Evolutionary conservation across 2,797 vertebrate genomes (phyloP), one percentile per base, ranked within the genome.

Genomic region (Eleutherodactylus coqui): DNA sequence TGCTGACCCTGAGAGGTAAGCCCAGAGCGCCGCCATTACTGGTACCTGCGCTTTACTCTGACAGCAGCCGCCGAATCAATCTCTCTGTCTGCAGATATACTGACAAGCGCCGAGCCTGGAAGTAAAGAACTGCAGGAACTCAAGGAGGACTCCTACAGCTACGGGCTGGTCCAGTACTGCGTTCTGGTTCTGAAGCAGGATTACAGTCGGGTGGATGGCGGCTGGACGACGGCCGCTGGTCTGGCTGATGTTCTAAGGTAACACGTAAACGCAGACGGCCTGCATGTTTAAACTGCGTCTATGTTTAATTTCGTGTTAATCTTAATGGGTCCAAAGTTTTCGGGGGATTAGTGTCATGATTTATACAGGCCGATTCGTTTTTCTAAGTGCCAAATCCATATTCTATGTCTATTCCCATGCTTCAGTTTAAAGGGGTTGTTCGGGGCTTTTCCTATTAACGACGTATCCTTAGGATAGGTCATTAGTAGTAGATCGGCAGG

Each of bases 181-280:
- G 16, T 94, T 55, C 88, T 95, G 89, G 89, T 95, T 43, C 92
- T 95, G 82, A 91, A 84, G 86, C 92, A 90, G 89, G 94, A 95
- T 83, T 93, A 89, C 87, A 90, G 91, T 89, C 90, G 83, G 80
- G 90, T 94, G 79, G 70, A 0, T n/a, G 94, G 93, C 83, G 90
- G 92, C 77, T 95, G 95, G 95, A 88, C 89, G 85, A 93, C 93
- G 49, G 89, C 94, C 88, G 93, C 91, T 53, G 93, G 93, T 82
- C 89, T 95, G 87, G 92, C 94, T 85, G 93, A 94, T 82, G 91
- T 94, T 87, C 69, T 96, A 80, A 95, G 95, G 95, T 96, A 93
- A 79, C 24, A 29, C 2, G 2, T 13, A 51, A 3, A 51, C 43
- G 43, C 13, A 11, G 43, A 45, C 9, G 8, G 43, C 13, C 43